phyloP scores from a whole-genome alignment of 2,113 vertebrate species.

The Oreocharis arfaki region DNA sequence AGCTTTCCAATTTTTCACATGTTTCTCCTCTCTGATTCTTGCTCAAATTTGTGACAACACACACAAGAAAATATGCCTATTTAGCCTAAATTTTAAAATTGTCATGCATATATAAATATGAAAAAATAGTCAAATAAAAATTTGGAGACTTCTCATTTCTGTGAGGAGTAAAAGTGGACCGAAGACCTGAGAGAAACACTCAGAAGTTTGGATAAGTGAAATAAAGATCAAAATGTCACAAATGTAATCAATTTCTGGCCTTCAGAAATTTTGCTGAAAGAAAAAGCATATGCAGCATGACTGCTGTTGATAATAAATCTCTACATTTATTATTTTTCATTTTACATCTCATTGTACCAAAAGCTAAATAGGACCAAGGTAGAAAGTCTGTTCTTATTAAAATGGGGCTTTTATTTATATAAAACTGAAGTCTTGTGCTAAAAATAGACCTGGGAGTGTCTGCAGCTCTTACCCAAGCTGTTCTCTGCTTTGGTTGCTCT shows the following conservation, averaged over 20 bases:
- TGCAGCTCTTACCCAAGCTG: neutral
- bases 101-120: neutral
- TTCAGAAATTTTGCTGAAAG: neutral
- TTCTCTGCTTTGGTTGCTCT: constrained; percentile 3
- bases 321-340: neutral
- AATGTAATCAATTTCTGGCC: neutral
- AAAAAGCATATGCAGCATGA: neutral
- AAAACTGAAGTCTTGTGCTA: neutral
- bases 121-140: neutral
- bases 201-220: neutral
- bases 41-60: neutral
- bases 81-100: neutral
- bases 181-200: neutral
- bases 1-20: neutral
- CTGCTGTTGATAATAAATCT: neutral
- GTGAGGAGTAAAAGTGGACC: neutral
- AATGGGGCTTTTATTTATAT: neutral
- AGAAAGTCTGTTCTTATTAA: neutral
- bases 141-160: neutral
- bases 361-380: neutral
- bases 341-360: neutral
- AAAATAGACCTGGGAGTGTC: neutral
- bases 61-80: neutral
- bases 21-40: neutral
- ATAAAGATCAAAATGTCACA: neutral